Evolutionary conservation across 2,888 invertebrate genomes (phyloP).

Genomic region (Homarus gammarus): DNA sequence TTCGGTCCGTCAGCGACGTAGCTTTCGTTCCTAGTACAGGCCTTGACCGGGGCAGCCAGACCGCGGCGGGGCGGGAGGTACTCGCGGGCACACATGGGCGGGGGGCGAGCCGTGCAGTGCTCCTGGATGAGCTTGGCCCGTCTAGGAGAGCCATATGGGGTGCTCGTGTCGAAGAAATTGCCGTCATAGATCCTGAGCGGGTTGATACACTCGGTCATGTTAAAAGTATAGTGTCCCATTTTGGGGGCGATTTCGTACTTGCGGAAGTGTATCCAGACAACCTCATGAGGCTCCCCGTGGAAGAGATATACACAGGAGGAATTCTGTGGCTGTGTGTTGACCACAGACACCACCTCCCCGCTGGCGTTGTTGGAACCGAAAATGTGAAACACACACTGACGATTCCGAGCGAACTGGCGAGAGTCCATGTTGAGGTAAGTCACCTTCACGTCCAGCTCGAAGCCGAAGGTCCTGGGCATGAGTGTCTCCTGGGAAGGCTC

Average conservation of each 20-base stretch:
- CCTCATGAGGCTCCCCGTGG: conserved; percentile 84
- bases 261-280: conserved; percentile 90
- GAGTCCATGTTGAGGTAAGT: conserved; percentile 76
- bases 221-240: conserved; percentile 70
- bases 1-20: conserved; percentile 73
- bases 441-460: conserved; percentile 90
- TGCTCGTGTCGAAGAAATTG: conserved; percentile 67
- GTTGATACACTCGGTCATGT: conserved; percentile 74
- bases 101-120: conserved; percentile 70
- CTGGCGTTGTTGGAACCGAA: conserved; percentile 73
- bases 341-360: conserved; percentile 70
- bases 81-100: conserved; percentile 75
- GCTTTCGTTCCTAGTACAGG: conserved; percentile 73
- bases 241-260: conserved; percentile 86
- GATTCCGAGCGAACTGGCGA: conserved; percentile 66
- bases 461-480: conserved; percentile 85
- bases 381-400: conserved; percentile 75
- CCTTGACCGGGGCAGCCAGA: conserved; percentile 57
- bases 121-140: conserved; percentile 66
- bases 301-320: conserved; percentile 90
- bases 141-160: conserved; percentile 65
- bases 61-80: conserved; percentile 62
- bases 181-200: conserved; percentile 75
- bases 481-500: conserved; percentile 82
- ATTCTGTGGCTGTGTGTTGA: conserved; percentile 87